A percentile compares a stretch with the other conserved stretches of the same genome.
These are phyloP conservation scores for Drepana arcuata DNA, from an alignment of 1,140 invertebrate species.

Conservation along the genomic window DNA sequence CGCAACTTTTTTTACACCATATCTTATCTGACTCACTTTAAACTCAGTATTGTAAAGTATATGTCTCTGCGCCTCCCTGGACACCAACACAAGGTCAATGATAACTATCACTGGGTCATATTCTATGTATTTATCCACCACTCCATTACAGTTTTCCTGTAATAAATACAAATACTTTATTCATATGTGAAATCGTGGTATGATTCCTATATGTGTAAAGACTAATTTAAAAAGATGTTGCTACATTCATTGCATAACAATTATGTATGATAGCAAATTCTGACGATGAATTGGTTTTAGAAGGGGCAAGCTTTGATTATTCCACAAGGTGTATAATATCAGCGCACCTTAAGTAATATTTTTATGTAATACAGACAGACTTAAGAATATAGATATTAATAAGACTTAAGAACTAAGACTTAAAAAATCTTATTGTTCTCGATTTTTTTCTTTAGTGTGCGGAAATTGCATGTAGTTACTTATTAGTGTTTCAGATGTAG, in stretches of 20 bases:
- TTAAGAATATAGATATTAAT: too few relatives aligned
- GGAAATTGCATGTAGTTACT: constrained; percentile 5
- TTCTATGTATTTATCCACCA: constrained; percentile 92
- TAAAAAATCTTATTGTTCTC: neutral
- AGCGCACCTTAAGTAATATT: too few relatives aligned
- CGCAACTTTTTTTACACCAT: too few relatives aligned
- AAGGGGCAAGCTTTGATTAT: neutral
- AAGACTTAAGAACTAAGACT: neutral
- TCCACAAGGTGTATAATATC: neutral
- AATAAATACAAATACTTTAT: constrained; percentile 42
- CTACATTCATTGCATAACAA: too few relatives aligned
- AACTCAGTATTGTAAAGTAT: constrained; percentile 84
- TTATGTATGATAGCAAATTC: too few relatives aligned
- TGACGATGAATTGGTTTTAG: neutral
- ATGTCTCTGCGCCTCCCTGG: constrained; percentile 86
- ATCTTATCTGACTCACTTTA: constrained; percentile 75
- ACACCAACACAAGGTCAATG: constrained; percentile 85
- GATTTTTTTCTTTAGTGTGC: neutral
- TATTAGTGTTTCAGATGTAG: neutral
- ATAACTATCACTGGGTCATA: constrained; percentile 88
- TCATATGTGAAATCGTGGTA: neutral
- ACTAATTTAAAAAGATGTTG: too few relatives aligned
- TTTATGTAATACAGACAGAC: too few relatives aligned
- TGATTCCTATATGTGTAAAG: neutral
- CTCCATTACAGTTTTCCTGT: constrained; percentile 80